phyloP scores from a whole-genome alignment of 2,113 vertebrate species.

The Hippoglossus stenolepis region DNA sequence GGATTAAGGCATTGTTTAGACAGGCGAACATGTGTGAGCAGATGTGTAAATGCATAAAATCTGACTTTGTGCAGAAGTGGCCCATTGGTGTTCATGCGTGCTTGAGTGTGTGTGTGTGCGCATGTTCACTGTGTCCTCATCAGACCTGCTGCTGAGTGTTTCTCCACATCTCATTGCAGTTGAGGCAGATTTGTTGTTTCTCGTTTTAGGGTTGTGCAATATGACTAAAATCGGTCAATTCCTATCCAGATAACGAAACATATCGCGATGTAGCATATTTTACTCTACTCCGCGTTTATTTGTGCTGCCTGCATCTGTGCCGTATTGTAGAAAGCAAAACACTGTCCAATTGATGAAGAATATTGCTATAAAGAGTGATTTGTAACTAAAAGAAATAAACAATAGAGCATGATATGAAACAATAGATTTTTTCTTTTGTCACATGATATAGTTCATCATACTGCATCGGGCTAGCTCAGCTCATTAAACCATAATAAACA shows the following conservation, averaged over 20 bases:
- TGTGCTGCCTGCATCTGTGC: neutral
- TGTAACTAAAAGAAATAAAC: neutral
- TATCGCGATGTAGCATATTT: neutral
- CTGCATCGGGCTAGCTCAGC: neutral
- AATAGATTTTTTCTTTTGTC: neutral
- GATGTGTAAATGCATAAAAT: slow-evolving; percentile 52
- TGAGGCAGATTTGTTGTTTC: slow-evolving; percentile 58
- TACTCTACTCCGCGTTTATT: neutral
- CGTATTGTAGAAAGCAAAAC: neutral
- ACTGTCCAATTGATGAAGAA: neutral
- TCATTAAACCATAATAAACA: neutral
- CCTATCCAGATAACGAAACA: neutral
- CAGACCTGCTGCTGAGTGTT: slow-evolving; percentile 32
- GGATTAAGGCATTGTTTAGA: slow-evolving; percentile 54
- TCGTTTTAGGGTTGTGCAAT: neutral
- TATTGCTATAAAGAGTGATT: neutral
- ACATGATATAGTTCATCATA: neutral
- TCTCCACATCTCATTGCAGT: slow-evolving; percentile 38
- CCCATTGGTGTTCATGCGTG: slow-evolving; percentile 11
- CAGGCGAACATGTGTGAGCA: slow-evolving; percentile 39
- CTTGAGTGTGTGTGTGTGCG: slow-evolving; percentile 9
- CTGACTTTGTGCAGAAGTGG: slow-evolving; percentile 37
- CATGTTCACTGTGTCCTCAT: slow-evolving; percentile 31
- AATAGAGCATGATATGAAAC: neutral
- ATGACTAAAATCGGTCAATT: neutral